phyloP scores from a whole-genome alignment of 1,140 invertebrate genomes.

The Drosophila subpulchrella region DNA sequence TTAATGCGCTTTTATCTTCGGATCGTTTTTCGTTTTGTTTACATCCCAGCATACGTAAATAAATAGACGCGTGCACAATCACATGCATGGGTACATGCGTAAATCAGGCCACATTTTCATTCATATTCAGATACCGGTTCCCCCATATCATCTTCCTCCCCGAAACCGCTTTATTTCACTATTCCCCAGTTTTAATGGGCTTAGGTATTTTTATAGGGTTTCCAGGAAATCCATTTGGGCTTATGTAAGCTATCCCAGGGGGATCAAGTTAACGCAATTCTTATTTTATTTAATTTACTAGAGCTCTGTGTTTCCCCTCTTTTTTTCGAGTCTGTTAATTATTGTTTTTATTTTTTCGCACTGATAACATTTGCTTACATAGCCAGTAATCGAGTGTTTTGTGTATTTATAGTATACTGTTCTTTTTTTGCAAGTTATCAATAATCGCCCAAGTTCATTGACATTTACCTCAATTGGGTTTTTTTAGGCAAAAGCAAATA shows the following conservation, averaged over 20 bases:
- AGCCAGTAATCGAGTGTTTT: conserved; percentile 9
- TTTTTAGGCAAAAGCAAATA: background rate
- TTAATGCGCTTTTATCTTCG: conserved; percentile 71
- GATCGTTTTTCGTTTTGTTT: conserved; percentile 66
- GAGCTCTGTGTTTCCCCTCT: background rate
- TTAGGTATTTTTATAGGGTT: background rate
- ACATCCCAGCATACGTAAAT: conserved; percentile 72
- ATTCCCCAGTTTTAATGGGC: background rate
- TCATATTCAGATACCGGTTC: conserved; percentile 40
- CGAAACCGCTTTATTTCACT: background rate
- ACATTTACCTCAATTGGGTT: conserved; percentile 22
- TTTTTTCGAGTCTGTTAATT: background rate
- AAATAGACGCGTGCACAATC: conserved; percentile 45
- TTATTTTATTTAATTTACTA: background rate
- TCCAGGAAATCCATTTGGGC: background rate
- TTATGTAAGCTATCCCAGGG: background rate
- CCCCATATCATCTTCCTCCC: background rate
- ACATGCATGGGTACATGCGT: conserved; percentile 24
- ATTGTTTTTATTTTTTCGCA: conserved; percentile 10
- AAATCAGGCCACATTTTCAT: conserved; percentile 39
- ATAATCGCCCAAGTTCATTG: conserved; percentile 51
- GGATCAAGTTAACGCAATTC: background rate
- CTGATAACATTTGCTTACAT: conserved; percentile 52
- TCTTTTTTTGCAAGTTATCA: conserved; percentile 59
- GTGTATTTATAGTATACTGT: conserved; percentile 14